Percentiles rank a stretch among this genome's conserved stretches.
Evolutionary conservation across 2,113 vertebrate genomes (phyloP).

Genomic region (Melanerpes formicivorus): DNA sequence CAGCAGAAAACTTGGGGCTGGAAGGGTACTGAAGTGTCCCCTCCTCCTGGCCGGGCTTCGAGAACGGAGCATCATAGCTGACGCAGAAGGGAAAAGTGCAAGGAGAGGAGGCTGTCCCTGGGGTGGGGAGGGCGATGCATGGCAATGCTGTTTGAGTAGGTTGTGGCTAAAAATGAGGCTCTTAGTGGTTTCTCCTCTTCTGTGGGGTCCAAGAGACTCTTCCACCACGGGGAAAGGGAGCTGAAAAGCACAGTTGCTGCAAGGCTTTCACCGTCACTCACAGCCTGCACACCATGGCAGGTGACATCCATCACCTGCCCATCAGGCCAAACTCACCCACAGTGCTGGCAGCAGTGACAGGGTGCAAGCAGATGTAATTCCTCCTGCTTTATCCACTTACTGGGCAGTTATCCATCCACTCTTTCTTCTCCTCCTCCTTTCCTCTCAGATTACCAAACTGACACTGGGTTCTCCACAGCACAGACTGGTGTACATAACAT

Average conservation of each 20-base stretch:
- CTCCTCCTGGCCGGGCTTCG: neutral
- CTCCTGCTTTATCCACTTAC: neutral
- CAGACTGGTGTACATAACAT: neutral
- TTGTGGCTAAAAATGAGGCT: neutral
- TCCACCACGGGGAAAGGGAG: neutral
- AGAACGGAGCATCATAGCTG: fast-evolving
- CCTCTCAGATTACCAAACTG: neutral
- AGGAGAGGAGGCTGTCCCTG: neutral
- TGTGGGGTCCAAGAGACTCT: neutral
- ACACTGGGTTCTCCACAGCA: neutral
- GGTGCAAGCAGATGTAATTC: neutral
- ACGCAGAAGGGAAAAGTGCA: neutral
- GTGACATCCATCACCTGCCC: neutral
- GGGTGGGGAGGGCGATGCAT: neutral
- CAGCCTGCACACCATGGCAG: neutral
- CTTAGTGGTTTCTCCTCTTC: neutral
- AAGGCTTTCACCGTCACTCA: neutral
- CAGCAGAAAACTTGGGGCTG: neutral
- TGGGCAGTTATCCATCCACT: neutral
- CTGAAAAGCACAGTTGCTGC: neutral
- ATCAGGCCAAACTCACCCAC: neutral
- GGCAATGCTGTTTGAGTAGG: neutral
- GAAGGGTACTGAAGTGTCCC: neutral
- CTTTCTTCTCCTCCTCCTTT: too few relatives aligned
- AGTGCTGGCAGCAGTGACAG: neutral